These are phyloP conservation scores for Mesitornis unicolor DNA, from an alignment of 2,113 vertebrate species.

Conservation along the genomic window DNA sequence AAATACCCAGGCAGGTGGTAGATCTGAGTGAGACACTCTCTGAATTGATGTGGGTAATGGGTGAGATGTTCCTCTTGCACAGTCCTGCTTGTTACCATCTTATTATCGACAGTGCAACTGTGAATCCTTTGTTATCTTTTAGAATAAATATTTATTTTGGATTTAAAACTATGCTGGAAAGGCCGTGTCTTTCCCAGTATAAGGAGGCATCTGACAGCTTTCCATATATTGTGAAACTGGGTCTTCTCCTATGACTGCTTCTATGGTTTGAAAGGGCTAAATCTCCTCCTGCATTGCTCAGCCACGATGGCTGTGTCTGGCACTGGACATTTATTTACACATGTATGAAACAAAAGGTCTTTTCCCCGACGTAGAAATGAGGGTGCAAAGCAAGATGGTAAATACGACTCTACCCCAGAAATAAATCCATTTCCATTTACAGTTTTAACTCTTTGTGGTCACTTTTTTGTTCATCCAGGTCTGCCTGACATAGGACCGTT, in stretches of 20 bases:
- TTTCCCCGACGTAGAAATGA: neutral
- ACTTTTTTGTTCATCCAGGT: neutral
- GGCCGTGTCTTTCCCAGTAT: neutral
- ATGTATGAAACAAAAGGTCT: neutral
- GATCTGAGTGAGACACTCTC: neutral
- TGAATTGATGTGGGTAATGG: neutral
- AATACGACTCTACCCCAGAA: neutral
- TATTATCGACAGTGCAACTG: neutral
- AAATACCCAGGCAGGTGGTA: neutral
- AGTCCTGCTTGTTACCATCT: neutral
- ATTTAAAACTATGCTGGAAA: neutral
- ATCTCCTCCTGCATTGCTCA: neutral
- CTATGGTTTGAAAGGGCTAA: neutral
- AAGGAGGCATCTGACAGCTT: neutral
- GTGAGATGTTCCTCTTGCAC: neutral
- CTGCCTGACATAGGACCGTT: neutral
- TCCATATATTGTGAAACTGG: neutral
- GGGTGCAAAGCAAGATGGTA: neutral
- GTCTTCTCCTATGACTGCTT: neutral
- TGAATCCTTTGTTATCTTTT: neutral
- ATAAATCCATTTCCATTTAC: neutral
- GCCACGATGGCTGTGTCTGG: neutral
- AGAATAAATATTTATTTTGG: conserved; percentile 34
- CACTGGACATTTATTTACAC: neutral
- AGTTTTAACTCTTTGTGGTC: neutral